These are phyloP conservation scores for Zophobas atratus DNA, from an alignment of 1,140 invertebrate genomes.

Conservation along the genomic window DNA sequence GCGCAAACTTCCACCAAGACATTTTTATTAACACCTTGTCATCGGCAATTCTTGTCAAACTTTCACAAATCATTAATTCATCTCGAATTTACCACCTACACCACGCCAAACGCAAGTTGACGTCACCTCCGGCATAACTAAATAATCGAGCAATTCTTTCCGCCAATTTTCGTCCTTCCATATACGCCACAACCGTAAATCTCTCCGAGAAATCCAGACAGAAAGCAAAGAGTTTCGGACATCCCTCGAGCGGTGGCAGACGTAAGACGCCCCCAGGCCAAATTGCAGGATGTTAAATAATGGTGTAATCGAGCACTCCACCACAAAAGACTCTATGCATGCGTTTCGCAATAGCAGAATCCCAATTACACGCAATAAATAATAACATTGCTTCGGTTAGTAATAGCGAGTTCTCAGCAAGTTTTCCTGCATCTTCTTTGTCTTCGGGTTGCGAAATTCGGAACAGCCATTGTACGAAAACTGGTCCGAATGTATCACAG, in stretches of 20 bases:
- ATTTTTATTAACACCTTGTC: constrained; percentile 24
- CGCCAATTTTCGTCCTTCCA: too few relatives aligned
- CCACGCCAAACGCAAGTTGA: not conserved
- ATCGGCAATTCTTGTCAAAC: constrained; percentile 2
- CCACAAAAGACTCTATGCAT: constrained; percentile 10
- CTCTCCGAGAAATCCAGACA: not conserved
- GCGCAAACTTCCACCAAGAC: constrained; percentile 7
- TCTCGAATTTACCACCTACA: not conserved
- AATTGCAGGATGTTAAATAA: not conserved
- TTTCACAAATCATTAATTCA: constrained; percentile 5
- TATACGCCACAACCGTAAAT: not conserved
- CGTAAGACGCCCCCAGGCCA: too few relatives aligned
- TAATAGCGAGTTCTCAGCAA: not conserved
- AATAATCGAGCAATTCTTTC: not conserved
- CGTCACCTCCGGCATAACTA: not conserved
- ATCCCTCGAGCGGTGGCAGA: too few relatives aligned
- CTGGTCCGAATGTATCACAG: not conserved
- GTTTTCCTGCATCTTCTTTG: constrained; percentile 4
- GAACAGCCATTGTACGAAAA: not conserved
- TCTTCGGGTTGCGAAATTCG: not conserved
- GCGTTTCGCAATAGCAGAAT: constrained; percentile 22
- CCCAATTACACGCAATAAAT: constrained; percentile 22
- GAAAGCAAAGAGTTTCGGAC: not conserved
- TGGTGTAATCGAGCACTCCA: not conserved
- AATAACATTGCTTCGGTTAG: constrained; percentile 27